Percentiles rank a stretch among this genome's conserved stretches.
These are phyloP conservation scores for Macquaria australasica DNA, from an alignment of 2,113 vertebrate genomes.

Conservation along the genomic window DNA sequence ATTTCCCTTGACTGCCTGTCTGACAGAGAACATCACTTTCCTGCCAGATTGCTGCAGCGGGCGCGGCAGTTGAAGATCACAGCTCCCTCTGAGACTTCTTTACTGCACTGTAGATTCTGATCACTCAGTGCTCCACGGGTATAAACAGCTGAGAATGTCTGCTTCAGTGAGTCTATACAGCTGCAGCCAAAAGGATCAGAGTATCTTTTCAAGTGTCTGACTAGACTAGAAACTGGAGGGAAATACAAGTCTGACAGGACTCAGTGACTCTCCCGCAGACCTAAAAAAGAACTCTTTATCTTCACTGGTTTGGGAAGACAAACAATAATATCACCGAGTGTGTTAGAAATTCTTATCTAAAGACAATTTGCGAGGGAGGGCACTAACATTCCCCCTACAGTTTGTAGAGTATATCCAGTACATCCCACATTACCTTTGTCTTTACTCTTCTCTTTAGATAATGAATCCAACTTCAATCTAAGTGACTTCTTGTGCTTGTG, in stretches of 20 bases:
- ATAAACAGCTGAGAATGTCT: slow-evolving; percentile 63
- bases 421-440: slow-evolving; percentile 90
- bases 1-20: slow-evolving; percentile 70
- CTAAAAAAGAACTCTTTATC: slow-evolving; percentile 38
- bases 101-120: slow-evolving; percentile 62
- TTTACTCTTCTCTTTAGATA: slow-evolving; percentile 97
- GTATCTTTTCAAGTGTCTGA: slow-evolving; percentile 56
- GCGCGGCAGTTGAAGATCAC: slow-evolving; percentile 49
- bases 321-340: slow-evolving; percentile 1
- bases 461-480: slow-evolving; percentile 95
- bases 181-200: slow-evolving; percentile 61
- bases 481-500: slow-evolving; percentile 96
- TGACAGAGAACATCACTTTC: slow-evolving; percentile 77
- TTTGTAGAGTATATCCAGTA: neutral
- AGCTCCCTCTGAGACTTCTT: slow-evolving; percentile 51
- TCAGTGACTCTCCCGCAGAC: slow-evolving; percentile 25
- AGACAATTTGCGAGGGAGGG: neutral
- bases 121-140: slow-evolving; percentile 50
- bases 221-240: slow-evolving; percentile 49
- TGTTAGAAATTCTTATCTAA: slow-evolving; percentile 8
- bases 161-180: slow-evolving; percentile 53
- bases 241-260: slow-evolving; percentile 45
- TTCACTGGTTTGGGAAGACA: slow-evolving; percentile 39
- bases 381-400: neutral
- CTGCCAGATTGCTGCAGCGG: slow-evolving; percentile 65